Percentiles rank a stretch among this genome's conserved stretches.
These are phyloP conservation scores for Guaruba guarouba DNA, from an alignment of 2,113 vertebrate genomes.

Conservation along the genomic window DNA sequence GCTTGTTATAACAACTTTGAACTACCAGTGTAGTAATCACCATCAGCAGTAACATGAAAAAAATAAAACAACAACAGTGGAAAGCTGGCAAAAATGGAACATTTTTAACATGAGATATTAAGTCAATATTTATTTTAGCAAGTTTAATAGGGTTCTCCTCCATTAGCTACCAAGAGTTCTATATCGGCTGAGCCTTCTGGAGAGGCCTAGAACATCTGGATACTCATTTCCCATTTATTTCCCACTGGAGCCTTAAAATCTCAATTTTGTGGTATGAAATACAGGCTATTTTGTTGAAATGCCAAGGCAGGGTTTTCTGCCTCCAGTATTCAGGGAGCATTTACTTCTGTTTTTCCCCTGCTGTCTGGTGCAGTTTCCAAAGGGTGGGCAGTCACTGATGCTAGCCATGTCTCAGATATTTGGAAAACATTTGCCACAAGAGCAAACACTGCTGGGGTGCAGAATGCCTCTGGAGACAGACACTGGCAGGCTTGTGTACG, in stretches of 20 bases:
- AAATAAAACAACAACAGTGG: background rate
- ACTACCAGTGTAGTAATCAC: background rate
- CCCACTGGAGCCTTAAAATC: background rate
- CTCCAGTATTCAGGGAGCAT: background rate
- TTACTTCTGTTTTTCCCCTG: background rate
- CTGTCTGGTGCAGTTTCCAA: background rate
- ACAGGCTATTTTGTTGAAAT: background rate
- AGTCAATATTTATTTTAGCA: conserved; percentile 14
- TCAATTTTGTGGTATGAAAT: background rate
- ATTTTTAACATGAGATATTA: background rate
- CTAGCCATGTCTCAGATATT: background rate
- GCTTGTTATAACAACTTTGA: background rate
- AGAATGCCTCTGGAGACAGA: background rate
- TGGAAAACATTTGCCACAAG: background rate
- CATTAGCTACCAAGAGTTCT: background rate
- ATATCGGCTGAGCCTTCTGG: background rate
- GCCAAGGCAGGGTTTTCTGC: background rate
- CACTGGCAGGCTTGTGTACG: background rate
- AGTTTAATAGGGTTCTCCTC: background rate
- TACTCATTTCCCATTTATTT: conserved; percentile 7
- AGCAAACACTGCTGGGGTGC: background rate
- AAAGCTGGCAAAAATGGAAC: background rate
- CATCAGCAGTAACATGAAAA: background rate
- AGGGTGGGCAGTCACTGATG: background rate
- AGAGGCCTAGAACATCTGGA: background rate